A percentile compares a stretch with the other conserved stretches of the same genome.
Evolutionary conservation across 2,113 vertebrate species (phyloP).

Genomic region (Holacanthus passer): DNA sequence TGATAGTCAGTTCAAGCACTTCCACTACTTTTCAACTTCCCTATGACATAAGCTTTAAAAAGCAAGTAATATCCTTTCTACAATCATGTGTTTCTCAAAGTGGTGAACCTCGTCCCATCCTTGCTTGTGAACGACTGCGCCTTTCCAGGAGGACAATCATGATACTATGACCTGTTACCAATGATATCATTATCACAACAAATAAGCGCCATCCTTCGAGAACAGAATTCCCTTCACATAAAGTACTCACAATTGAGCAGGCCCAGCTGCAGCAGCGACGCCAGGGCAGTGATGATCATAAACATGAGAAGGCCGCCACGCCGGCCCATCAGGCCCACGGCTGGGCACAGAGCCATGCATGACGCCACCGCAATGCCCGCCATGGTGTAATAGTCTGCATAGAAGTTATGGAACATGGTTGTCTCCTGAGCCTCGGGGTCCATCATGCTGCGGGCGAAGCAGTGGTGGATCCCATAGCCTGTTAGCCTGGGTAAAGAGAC

Average conservation of each 20-base stretch:
- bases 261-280: conserved; percentile 95
- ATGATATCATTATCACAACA: no score
- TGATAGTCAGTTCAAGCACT: not conserved
- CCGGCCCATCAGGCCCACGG: conserved; percentile 92
- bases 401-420: conserved; percentile 92
- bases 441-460: conserved; percentile 97
- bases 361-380: conserved; percentile 92
- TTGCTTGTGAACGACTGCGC: no score
- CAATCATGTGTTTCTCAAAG: no score
- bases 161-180: no score
- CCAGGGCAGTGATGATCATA: conserved; percentile 97
- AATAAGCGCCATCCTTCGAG: not conserved
- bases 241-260: conserved; percentile 93
- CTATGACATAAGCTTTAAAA: no score
- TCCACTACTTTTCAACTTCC: no score
- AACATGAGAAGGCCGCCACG: conserved; percentile 94
- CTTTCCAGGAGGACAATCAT: no score
- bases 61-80: no score
- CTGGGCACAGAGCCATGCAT: conserved; percentile 93
- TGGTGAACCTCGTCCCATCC: no score
- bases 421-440: conserved; percentile 86
- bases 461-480: conserved; percentile 97
- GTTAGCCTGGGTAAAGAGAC: conserved; percentile 86
- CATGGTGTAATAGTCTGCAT: conserved; percentile 94
- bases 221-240: not conserved